These are phyloP conservation scores for Blastomussa wellsi DNA, from an alignment of 92 coral and sea anemone genomes.

Conservation along the genomic window DNA sequence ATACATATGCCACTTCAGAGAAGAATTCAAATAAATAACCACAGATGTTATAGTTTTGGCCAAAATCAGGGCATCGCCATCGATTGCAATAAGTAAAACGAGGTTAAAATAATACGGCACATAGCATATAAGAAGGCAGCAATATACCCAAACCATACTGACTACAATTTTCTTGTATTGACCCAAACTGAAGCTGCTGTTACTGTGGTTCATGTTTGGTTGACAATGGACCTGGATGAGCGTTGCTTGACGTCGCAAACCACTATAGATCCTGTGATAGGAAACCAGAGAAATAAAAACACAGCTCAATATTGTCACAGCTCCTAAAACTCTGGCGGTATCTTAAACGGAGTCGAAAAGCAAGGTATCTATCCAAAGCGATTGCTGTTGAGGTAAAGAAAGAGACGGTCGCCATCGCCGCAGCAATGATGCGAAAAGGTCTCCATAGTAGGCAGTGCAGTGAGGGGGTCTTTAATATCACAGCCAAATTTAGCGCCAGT, in stretches of 20 bases:
- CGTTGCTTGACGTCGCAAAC: neutral
- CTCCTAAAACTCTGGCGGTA: neutral
- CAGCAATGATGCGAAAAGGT: neutral
- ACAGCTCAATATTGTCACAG: neutral
- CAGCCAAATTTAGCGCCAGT: neutral
- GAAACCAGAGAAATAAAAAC: neutral
- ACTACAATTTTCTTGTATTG: neutral
- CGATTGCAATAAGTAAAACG: neutral
- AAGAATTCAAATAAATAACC: slow-evolving; percentile 24
- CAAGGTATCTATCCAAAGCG: slow-evolving; percentile 15
- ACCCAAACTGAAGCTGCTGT: neutral
- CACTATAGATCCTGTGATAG: neutral
- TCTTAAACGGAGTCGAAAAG: neutral
- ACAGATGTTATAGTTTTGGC: neutral
- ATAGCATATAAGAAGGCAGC: slow-evolving; percentile 15
- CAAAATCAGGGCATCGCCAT: neutral
- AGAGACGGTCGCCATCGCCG: neutral
- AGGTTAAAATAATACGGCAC: slow-evolving; percentile 1
- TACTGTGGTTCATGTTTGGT: neutral
- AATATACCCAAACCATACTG: slow-evolving; percentile 14
- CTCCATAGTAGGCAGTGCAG: neutral
- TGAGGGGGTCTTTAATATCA: neutral
- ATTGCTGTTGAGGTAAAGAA: slow-evolving; percentile 2
- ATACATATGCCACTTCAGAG: neutral
- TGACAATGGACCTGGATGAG: neutral